Base-by-base conservation (phyloP, 2,113 vertebrate species). In the Chlorodrepanis virens region DNA sequence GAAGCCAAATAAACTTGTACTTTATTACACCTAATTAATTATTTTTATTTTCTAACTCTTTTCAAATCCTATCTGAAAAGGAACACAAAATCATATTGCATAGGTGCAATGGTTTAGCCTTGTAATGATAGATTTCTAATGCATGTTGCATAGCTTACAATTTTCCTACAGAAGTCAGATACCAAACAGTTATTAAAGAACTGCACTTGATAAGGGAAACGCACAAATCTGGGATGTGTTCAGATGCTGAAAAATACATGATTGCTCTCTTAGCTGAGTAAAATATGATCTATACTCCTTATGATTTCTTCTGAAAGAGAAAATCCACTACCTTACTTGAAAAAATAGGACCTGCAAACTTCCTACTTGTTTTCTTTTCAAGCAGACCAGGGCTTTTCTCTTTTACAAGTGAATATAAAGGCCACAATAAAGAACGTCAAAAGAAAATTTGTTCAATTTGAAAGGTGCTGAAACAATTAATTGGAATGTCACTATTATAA, bases 381-480 rank as follows among this genome's bases (percentile, higher is more conserved):
- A 89, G 57, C 16, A 94, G 37, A 80, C 67, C 50, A 59, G 85
- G 12, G 45, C 4, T 90, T 85, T 92, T 93, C 63, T 77, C 21
- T 89, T 83, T 86, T 78, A 78, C 76, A 78, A 90, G 52, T 85
- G 83, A 93, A 18, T 80, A 67, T 64, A 72, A 91, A 89, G 76
- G 80, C 80, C 92, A 95, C 31, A 77, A 69, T 71, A 76, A 83
- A 88, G 35, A 68, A 71, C 37, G 72, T 96, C 68, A 93, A 78
- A 94, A 88, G 53, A 44, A 95, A 96, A 90, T 89, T 86, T 85
- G 28, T 92, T 96, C 88, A 91, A 31, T 96, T 94, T 94, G 84
- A 97, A 52, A 77, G 94, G 89, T 93, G 85, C 74, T 95, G 94
- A 94, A 97, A 96, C 60, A 89, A 94, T 89, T 96, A 96, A 96